Evolutionary conservation across 2,113 vertebrate species (phyloP), one percentile per base, ranked within the genome.

Genomic region (Siniperca chuatsi): DNA sequence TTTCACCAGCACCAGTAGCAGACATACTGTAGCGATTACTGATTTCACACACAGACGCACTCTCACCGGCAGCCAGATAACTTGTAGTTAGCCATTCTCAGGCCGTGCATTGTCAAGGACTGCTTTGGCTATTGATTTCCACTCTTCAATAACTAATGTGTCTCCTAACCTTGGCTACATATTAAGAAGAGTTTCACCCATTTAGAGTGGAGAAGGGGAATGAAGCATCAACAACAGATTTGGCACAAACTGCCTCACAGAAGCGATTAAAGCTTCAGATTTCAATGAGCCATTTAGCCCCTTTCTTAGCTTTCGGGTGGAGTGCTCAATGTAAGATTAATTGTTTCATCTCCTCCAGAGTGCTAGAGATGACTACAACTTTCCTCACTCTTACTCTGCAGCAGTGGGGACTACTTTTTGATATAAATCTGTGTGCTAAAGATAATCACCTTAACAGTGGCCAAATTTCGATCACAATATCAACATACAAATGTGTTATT

Each of bases 61-160:
- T 16, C n/a, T 58, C 62, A 60, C 35, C 1, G 5, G 57, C 66
- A 83, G 55, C 25, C 52, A 74, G 40, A 79, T 60, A 76, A 73
- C 73, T 82, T 70, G 83, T 65, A 44, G 71, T 94, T 92, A 78
- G 62, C 82, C 65, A 90, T 91, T 88, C 87, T 76, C 13, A 9
- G 67, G 76, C 81, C 0, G 76, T 81, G 61, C 4, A 23, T 79
- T 61, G 69, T 90, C 91, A 91, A 85, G 89, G 86, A 77, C 87
- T 92, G 84, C 88, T 88, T 92, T 84, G 75, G 84, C 87, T 92
- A 94, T 94, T 85, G 89, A 95, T 94, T 90, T 92, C 78, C 83
- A 71, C 89, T 89, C 88, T 61, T 88, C 86, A 88, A 86, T 90
- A 91, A 81, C 83, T 90, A 91, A 93, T 94, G 91, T 37, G 25